A percentile compares a stretch with the other conserved stretches of the same genome.
These are phyloP conservation scores for Drosophila prolongata DNA, from an alignment of 2,888 invertebrate genomes.

Conservation along the genomic window DNA sequence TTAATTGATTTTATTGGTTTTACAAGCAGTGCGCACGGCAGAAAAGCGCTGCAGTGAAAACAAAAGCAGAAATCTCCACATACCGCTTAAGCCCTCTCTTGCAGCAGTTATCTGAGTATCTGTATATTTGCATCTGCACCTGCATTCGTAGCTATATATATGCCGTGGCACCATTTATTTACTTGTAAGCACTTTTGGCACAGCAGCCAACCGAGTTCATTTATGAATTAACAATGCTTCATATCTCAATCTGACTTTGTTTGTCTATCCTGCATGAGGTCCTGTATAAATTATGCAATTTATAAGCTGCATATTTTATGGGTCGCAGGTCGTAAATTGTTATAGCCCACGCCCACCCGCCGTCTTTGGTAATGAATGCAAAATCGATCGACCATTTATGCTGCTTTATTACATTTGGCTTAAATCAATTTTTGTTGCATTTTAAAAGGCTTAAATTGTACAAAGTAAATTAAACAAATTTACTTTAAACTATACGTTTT, in stretches of 20 bases:
- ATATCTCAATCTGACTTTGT: constrained; percentile 46
- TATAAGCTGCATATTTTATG: constrained; percentile 71
- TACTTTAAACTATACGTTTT: background rate
- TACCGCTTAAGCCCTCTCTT: constrained; percentile 14
- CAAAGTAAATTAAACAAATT: constrained; percentile 19
- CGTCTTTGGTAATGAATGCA: constrained; percentile 28
- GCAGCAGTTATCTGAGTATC: constrained; percentile 12
- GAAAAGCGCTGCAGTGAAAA: constrained; percentile 34
- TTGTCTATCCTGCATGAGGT: constrained; percentile 36
- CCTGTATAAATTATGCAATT: constrained; percentile 67
- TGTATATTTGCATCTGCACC: constrained; percentile 3
- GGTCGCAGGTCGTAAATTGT: constrained; percentile 66
- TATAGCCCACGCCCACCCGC: constrained; percentile 3
- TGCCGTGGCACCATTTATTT: constrained; percentile 51
- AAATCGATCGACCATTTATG: constrained; percentile 40
- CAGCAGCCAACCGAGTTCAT: constrained; percentile 34
- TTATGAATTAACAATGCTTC: constrained; percentile 48
- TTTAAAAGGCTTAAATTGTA: constrained; percentile 4
- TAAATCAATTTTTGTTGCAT: constrained; percentile 17
- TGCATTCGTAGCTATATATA: constrained; percentile 8
- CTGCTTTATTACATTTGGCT: constrained; percentile 35
- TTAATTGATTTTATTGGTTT: constrained; percentile 79
- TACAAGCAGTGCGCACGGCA: constrained; percentile 53
- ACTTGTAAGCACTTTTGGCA: constrained; percentile 50
- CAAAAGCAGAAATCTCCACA: constrained; percentile 16